phyloP scores from a whole-genome alignment of 2,888 invertebrate species.

The Apamea sordens region DNA sequence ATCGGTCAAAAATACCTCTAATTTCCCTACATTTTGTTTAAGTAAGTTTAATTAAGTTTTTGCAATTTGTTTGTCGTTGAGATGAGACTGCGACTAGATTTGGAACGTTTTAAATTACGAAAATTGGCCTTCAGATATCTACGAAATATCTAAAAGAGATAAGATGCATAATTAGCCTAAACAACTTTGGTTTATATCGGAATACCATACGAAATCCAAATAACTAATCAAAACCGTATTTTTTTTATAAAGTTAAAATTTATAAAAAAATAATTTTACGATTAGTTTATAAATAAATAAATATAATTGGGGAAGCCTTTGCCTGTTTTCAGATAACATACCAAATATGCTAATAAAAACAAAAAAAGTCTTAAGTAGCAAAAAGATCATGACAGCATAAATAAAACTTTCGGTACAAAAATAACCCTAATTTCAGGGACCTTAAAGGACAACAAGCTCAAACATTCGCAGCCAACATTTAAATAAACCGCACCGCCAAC shows the following conservation, averaged over 20 bases:
- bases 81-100: too few relatives aligned
- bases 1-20: too few relatives aligned
- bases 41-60: too few relatives aligned
- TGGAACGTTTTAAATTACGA: too few relatives aligned
- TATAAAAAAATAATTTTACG: too few relatives aligned
- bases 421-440: not conserved
- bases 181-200: not conserved
- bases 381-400: not conserved
- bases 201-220: not conserved
- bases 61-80: too few relatives aligned
- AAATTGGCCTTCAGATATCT: not conserved
- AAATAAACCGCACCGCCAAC: constrained; percentile 11
- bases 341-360: not conserved
- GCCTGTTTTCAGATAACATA: not conserved
- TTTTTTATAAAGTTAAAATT: not conserved
- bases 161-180: constrained; percentile 6
- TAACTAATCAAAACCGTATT: not conserved
- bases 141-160: constrained; percentile 8
- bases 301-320: not conserved
- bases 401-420: not conserved
- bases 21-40: too few relatives aligned
- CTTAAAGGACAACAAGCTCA: not conserved
- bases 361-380: not conserved
- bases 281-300: too few relatives aligned
- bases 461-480: not conserved